phyloP scores from a whole-genome alignment of 2,797 vertebrate species.

The Anguilla marmorata region DNA sequence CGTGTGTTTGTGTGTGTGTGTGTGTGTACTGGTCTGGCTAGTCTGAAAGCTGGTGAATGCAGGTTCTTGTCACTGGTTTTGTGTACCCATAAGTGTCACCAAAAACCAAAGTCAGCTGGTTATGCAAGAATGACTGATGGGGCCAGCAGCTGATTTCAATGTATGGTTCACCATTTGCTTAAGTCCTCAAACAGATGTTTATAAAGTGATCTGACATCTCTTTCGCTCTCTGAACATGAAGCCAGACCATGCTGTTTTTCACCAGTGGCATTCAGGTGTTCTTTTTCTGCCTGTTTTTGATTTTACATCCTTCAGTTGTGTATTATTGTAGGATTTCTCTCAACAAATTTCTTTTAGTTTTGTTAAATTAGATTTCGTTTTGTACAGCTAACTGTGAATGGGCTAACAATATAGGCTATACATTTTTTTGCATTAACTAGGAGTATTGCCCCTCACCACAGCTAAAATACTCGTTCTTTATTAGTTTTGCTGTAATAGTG shows the following conservation, averaged over 20 bases:
- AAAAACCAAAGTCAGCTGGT: not conserved
- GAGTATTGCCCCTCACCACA: no score
- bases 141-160: constrained; percentile 1
- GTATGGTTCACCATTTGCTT: not conserved
- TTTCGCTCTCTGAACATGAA: constrained; percentile 52
- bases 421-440: no score
- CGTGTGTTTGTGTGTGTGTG: constrained; percentile 45
- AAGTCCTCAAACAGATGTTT: constrained; percentile 61
- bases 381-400: not conserved
- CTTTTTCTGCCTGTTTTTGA: constrained; percentile 64
- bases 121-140: not conserved
- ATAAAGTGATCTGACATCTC: constrained; percentile 39
- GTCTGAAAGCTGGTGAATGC: not conserved
- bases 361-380: constrained; percentile 46
- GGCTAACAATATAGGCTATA: no score
- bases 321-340: constrained; percentile 9
- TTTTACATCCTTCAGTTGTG: constrained; percentile 50
- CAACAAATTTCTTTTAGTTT: not conserved
- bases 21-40: constrained; percentile 34
- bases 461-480: no score
- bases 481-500: no score
- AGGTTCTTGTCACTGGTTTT: not conserved
- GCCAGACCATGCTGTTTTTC: not conserved
- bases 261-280: constrained; percentile 39
- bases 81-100: not conserved